Evolutionary conservation across 2,797 vertebrate species (phyloP).

Genomic region (Mormyrus hasselquistii): DNA sequence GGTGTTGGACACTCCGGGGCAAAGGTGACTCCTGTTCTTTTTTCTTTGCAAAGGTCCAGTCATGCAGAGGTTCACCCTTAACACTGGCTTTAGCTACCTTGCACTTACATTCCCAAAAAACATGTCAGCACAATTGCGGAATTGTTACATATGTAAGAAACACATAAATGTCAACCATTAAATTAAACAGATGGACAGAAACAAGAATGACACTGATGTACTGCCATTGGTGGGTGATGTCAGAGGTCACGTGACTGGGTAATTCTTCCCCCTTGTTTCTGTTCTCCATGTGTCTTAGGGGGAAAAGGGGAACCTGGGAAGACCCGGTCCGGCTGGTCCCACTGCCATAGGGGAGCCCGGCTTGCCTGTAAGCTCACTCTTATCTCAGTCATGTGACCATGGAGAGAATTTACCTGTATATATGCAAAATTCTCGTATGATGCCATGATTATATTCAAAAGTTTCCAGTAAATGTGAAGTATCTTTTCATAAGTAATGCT

Average conservation of each 20-base stretch:
- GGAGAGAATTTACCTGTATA: background rate
- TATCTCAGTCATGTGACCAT: background rate
- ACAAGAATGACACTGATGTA: background rate
- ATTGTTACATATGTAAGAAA: background rate
- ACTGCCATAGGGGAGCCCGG: constrained; percentile 59
- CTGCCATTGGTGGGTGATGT: background rate
- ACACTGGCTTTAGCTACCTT: background rate
- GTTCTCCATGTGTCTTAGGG: constrained; percentile 47
- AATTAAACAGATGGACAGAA: background rate
- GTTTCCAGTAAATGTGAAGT: background rate
- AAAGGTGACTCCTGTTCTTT: constrained; percentile 46
- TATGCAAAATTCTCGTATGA: background rate
- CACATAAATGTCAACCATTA: background rate
- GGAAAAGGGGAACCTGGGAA: constrained; percentile 59
- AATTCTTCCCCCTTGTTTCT: background rate
- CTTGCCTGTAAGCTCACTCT: constrained; percentile 44
- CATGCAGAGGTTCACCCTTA: background rate
- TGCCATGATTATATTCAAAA: background rate
- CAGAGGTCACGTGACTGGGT: background rate
- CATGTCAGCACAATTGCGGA: background rate
- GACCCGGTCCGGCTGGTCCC: constrained; percentile 51
- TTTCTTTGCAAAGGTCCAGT: background rate
- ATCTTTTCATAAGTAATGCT: background rate
- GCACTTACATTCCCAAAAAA: background rate
- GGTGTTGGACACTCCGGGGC: constrained; percentile 57